Percentiles rank a stretch among this genome's conserved stretches.
Evolutionary conservation across 2,113 vertebrate genomes (phyloP).

Genomic region (Todiramphus saurophagus): DNA sequence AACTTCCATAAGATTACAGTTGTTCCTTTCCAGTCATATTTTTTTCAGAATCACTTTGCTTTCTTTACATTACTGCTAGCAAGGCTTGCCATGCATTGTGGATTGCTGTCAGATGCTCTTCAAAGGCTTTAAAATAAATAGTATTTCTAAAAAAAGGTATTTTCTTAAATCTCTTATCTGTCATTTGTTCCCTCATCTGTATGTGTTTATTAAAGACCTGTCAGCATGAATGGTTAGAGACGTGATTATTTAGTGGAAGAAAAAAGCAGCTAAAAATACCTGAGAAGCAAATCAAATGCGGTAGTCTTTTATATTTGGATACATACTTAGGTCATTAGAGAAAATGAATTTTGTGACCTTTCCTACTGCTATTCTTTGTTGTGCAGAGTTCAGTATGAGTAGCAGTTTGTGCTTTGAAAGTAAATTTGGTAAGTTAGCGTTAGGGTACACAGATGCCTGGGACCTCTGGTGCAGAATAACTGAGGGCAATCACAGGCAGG

Average conservation of each 20-base stretch:
- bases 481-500: background rate
- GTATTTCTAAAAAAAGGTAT: background rate
- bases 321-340: background rate
- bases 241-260: background rate
- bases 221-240: background rate
- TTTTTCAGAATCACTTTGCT: background rate
- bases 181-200: background rate
- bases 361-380: background rate
- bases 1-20: background rate
- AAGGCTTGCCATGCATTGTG: background rate
- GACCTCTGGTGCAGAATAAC: background rate
- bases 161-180: background rate
- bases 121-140: background rate
- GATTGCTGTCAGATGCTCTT: background rate
- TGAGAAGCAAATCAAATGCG: background rate
- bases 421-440: background rate
- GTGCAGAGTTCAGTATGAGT: background rate
- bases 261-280: background rate
- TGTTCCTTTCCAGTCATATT: background rate
- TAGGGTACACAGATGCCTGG: background rate
- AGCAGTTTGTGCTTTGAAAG: background rate
- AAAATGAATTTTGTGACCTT: slow-evolving; percentile 27
- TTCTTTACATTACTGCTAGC: background rate
- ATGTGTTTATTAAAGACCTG: background rate
- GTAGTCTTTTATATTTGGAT: background rate